Evolutionary conservation across 1,140 invertebrate genomes (phyloP), one percentile per base, ranked within the genome.

Genomic region (Chironomus striatipennis): DNA sequence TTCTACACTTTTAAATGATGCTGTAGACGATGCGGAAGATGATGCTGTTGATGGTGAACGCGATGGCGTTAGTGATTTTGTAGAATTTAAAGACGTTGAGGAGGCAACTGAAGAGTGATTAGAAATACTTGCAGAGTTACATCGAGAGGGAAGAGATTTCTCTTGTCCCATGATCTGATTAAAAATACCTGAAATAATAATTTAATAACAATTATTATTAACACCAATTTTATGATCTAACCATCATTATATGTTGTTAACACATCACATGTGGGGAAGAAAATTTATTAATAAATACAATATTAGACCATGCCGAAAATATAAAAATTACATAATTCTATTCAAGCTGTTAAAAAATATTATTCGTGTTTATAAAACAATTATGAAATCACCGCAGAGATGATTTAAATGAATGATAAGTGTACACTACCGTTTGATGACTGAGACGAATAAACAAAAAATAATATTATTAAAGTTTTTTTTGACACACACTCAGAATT

Each of bases 1-100:
- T 84, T 88, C 76, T 83, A 84, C 8, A 79, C 85, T 82, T 78
- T 85, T 86, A 84, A 3, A 85, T 75, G 80, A 85, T 78, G 80
- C 87, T 84, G 77, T 82, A 83, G 74, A 81, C 74, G 77, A 74
- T 75, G 18, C 20, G 15, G 42, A 57, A 20, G 75, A 65, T 34
- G 75, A 73, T 75, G 74, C 83, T 82, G 80, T 86, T 85, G 75
- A 85, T 85, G 78, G 85, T 84, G 21, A 85, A 78, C 0, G 82
- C 81, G 80, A 76, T 82, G 82, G 73, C 82, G 81, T 74, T 83
- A 47, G 43, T 9, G 73, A 73, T 73, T 73, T 73, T 43, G 42
- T 73, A 47, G 73, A 73, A 43, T 47, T 42, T 43, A 47, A 15
- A 43, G 73, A 73, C 42, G 73, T 43, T 47, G 73, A 73, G 10